Conservation (phyloP, 2,113 vertebrate species). For the Salvelinus fontinalis region DNA sequence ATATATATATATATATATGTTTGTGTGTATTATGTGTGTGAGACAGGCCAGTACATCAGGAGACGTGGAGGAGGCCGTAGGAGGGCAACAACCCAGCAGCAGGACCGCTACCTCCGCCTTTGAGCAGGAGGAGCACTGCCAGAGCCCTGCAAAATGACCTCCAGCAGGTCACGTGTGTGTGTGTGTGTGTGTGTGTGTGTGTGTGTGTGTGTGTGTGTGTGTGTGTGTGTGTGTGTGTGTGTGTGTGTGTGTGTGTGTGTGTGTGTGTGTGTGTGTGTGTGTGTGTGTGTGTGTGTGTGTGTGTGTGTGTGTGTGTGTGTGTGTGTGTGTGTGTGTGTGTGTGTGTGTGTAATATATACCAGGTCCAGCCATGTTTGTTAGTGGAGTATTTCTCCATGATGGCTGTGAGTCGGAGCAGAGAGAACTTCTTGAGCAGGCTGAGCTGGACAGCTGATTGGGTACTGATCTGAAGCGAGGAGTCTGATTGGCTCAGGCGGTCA, state of each 20-base stretch:
- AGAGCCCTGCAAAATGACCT: no score
- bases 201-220: slow-evolving; percentile 15
- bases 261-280: slow-evolving; percentile 19
- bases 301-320: slow-evolving; percentile 11
- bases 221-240: slow-evolving; percentile 20
- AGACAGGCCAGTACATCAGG: no score
- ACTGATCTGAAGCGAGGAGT: slow-evolving; percentile 86
- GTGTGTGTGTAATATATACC: slow-evolving; percentile 67
- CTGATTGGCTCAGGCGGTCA: slow-evolving; percentile 80
- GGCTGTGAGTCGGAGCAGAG: slow-evolving; percentile 91
- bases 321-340: slow-evolving; percentile 19
- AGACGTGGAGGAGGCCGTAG: no score
- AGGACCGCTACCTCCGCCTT: no score
- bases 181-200: slow-evolving; percentile 19
- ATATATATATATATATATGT: no score
- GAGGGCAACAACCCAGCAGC: no score
- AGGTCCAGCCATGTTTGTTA: slow-evolving; percentile 97
- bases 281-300: slow-evolving; percentile 14
- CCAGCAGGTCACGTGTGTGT: slow-evolving; percentile 6
- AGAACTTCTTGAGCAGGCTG: slow-evolving; percentile 92
- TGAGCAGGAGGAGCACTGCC: no score
- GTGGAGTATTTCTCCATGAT: slow-evolving; percentile 97
- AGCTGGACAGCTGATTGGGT: slow-evolving; percentile 92
- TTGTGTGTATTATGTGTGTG: no score
- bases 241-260: slow-evolving; percentile 20